Evolutionary conservation across 2,888 invertebrate species (phyloP).

Genomic region (Microplitis deprimator): DNA sequence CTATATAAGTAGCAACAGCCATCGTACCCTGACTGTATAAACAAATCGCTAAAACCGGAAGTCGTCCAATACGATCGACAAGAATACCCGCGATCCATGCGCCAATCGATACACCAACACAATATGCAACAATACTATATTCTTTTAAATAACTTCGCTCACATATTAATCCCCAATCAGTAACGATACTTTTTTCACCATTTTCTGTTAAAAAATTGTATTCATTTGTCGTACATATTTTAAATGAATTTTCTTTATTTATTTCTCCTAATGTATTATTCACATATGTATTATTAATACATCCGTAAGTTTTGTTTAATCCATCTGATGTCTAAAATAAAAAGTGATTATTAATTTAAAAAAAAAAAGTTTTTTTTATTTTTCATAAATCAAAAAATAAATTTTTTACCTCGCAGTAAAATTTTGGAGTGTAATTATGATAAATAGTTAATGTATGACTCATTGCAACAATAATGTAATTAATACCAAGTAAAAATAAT

Average conservation of each 20-base stretch:
- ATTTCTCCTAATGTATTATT: constrained; percentile 16
- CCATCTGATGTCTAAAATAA: constrained; percentile 48
- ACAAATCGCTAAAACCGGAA: constrained; percentile 69
- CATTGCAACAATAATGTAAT: constrained; percentile 69
- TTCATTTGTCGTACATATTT: constrained; percentile 49
- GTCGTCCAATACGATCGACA: constrained; percentile 70
- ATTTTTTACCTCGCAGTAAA: constrained; percentile 65
- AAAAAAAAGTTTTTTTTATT: background rate
- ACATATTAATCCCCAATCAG: constrained; percentile 71
- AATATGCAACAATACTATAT: constrained; percentile 67
- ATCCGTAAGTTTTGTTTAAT: constrained; percentile 55
- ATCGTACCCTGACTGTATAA: constrained; percentile 69
- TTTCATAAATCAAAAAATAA: background rate
- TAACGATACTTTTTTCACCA: constrained; percentile 60
- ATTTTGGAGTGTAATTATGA: constrained; percentile 68
- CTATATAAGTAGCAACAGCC: constrained; percentile 63
- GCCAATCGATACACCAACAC: constrained; percentile 69
- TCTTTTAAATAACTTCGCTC: constrained; percentile 63
- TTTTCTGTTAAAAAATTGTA: constrained; percentile 58
- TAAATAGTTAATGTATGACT: constrained; percentile 69
- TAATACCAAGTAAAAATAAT: constrained; percentile 64
- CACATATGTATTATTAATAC: constrained; percentile 44
- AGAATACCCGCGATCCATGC: constrained; percentile 69
- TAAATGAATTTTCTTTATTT: constrained; percentile 22
- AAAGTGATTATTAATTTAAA: background rate